These are phyloP conservation scores for Chaetodon trifascialis DNA, from an alignment of 2,113 vertebrate genomes.

Conservation along the genomic window DNA sequence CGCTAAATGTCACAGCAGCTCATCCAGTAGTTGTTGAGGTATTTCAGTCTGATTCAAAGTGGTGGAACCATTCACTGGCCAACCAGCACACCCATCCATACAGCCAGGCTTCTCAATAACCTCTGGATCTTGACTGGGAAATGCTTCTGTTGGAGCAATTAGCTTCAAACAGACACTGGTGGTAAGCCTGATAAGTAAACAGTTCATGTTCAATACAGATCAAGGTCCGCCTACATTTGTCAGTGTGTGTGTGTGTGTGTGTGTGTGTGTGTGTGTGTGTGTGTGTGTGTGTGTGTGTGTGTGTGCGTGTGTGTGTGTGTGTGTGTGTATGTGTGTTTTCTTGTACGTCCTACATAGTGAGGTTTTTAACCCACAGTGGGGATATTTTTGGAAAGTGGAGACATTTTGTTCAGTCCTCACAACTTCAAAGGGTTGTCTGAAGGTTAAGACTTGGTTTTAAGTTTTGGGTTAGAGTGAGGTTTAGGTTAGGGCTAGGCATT, in stretches of 20 bases:
- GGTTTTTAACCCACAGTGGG: too few species aligned
- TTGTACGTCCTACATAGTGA: too few species aligned
- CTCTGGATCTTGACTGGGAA: background rate
- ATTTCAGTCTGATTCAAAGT: background rate
- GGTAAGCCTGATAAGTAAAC: background rate
- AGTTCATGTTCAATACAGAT: constrained; percentile 18
- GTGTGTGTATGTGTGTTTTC: too few species aligned
- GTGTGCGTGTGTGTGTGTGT: background rate
- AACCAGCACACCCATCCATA: background rate
- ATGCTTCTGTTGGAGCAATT: background rate
- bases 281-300: background rate
- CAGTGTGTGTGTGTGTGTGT: background rate
- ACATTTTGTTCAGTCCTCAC: too few species aligned
- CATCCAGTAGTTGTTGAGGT: background rate
- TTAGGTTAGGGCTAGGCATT: too few species aligned
- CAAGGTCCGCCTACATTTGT: background rate
- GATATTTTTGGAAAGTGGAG: too few species aligned
- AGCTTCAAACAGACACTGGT: constrained; percentile 8
- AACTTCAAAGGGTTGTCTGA: too few species aligned
- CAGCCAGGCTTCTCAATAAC: background rate
- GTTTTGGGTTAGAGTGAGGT: too few species aligned
- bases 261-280: background rate
- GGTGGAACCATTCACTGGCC: background rate
- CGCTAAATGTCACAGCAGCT: background rate
- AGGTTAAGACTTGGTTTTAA: too few species aligned